Evolutionary conservation across 2,797 vertebrate species (phyloP).

Genomic region (Chromobotia macracanthus): DNA sequence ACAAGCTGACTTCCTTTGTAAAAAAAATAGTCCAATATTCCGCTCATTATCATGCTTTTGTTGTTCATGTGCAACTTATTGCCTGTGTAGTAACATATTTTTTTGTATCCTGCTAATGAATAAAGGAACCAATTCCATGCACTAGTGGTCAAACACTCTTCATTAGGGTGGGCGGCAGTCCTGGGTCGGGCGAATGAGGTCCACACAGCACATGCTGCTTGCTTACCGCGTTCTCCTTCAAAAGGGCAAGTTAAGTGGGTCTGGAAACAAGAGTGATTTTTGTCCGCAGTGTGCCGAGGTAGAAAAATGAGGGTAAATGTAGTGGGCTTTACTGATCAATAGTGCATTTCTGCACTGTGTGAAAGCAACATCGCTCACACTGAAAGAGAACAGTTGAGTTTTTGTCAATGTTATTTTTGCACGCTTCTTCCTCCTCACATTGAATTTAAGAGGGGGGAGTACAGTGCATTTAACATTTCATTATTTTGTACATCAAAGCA

Average conservation of each 20-base stretch:
- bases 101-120: constrained; percentile 24
- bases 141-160: constrained; percentile 29
- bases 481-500: constrained; percentile 69
- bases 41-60: background rate
- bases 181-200: constrained; percentile 59
- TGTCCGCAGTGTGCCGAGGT: constrained; percentile 66
- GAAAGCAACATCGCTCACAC: constrained; percentile 74
- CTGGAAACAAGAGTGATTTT: constrained; percentile 75
- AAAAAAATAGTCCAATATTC: background rate
- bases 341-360: constrained; percentile 76
- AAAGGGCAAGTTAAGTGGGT: constrained; percentile 70
- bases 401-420: constrained; percentile 64
- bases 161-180: constrained; percentile 28
- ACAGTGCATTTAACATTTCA: constrained; percentile 71
- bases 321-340: constrained; percentile 77
- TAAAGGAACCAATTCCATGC: constrained; percentile 42
- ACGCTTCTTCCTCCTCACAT: background rate
- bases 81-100: constrained; percentile 29
- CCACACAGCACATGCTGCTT: constrained; percentile 60
- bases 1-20: background rate
- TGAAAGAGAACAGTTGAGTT: constrained; percentile 66
- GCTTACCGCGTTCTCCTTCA: constrained; percentile 59
- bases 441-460: constrained; percentile 40
- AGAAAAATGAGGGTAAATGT: constrained; percentile 77
- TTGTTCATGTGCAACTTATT: background rate